Percentiles rank a stretch among this genome's conserved stretches.
Evolutionary conservation across 2,888 invertebrate genomes (phyloP).

Genomic region (Girardia tigrina): DNA sequence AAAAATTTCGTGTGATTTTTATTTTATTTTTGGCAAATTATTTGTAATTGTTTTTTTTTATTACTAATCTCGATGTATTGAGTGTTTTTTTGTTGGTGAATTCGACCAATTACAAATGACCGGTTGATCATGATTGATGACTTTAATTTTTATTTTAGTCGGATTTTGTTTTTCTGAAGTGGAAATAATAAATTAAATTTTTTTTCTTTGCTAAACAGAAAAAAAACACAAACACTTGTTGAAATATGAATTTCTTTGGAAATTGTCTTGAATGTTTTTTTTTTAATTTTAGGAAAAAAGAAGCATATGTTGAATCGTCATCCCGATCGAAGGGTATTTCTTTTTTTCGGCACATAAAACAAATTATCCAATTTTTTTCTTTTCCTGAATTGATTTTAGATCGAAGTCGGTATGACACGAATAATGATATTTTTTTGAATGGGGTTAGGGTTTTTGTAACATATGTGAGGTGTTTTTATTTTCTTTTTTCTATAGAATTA

Average conservation of each 20-base stretch:
- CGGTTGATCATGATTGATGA: too few relatives aligned
- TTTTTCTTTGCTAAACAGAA: neutral
- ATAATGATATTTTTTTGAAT: neutral
- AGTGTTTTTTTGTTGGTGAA: too few relatives aligned
- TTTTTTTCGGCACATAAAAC: neutral
- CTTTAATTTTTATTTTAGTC: too few relatives aligned
- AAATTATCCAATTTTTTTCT: neutral
- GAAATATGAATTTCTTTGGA: neutral
- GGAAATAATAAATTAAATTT: neutral
- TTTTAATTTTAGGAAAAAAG: slow-evolving; percentile 20
- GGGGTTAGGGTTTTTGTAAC: neutral
- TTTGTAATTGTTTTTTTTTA: too few relatives aligned
- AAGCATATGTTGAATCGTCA: neutral
- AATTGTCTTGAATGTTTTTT: neutral
- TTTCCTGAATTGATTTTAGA: neutral
- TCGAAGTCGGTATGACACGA: slow-evolving; percentile 12
- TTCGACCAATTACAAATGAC: too few relatives aligned
- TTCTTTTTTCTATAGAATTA: neutral
- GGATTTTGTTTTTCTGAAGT: too few relatives aligned
- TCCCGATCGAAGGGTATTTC: slow-evolving; percentile 2
- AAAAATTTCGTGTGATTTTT: too few relatives aligned
- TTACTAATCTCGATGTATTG: too few relatives aligned
- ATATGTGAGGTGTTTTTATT: neutral
- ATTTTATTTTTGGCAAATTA: too few relatives aligned
- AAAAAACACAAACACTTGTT: neutral